These are phyloP conservation scores for Pemphigus obesinymphae DNA, from an alignment of 1,140 invertebrate genomes.

Conservation along the genomic window DNA sequence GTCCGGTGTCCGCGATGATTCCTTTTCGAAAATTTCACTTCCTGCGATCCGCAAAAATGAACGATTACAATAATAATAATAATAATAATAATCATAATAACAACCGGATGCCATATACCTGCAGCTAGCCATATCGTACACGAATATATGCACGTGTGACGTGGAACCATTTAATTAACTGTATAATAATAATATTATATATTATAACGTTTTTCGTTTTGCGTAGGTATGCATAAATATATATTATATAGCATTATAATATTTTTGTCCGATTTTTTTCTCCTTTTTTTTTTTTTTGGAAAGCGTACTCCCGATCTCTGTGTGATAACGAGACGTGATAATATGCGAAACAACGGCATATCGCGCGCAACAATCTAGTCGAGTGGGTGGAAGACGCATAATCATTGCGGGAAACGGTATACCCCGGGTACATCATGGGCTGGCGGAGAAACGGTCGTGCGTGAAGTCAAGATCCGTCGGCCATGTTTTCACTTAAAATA, in stretches of 20 bases:
- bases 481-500: conserved; percentile 32
- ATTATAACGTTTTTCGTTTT: too few relatives aligned
- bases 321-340: background rate
- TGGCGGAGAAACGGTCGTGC: background rate
- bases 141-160: too few relatives aligned
- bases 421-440: background rate
- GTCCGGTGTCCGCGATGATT: background rate
- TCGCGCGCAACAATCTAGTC: background rate
- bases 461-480: conserved; percentile 13
- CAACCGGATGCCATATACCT: background rate
- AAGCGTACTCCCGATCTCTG: background rate
- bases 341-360: background rate
- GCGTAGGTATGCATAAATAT: background rate
- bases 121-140: background rate
- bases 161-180: background rate
- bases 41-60: background rate
- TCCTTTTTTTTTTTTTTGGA: background rate
- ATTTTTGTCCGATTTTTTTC: background rate
- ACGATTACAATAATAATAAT: background rate
- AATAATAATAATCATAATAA: background rate
- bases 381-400: background rate
- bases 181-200: too few relatives aligned
- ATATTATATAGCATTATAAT: background rate
- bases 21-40: background rate
- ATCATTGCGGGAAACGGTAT: background rate